These are phyloP conservation scores for Venturia canescens DNA, from an alignment of 1,140 invertebrate species.

Conservation along the genomic window DNA sequence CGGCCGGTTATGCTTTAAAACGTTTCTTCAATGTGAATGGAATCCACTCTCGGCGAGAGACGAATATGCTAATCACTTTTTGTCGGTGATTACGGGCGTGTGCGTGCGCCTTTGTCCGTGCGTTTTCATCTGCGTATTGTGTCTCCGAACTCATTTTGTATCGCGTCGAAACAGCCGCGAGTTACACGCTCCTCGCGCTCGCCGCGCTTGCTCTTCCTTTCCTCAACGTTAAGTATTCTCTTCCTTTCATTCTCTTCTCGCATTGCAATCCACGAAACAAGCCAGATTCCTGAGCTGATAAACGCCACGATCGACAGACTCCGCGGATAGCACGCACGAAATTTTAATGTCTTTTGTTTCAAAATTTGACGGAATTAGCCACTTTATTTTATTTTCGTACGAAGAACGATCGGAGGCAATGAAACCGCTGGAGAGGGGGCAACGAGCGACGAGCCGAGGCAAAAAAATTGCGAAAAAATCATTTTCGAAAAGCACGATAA, in stretches of 20 bases:
- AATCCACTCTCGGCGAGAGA: background rate
- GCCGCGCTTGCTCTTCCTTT: background rate
- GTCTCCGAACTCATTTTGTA: background rate
- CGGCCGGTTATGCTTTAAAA: background rate
- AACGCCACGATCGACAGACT: background rate
- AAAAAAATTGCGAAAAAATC: too few species aligned
- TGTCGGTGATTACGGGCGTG: background rate
- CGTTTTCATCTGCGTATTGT: background rate
- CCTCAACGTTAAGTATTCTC: background rate
- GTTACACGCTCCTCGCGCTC: background rate
- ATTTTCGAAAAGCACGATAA: too few species aligned
- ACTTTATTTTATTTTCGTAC: background rate
- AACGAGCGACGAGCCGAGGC: too few species aligned
- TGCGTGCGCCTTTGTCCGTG: background rate
- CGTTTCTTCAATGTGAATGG: background rate
- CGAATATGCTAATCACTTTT: slow-evolving; percentile 9
- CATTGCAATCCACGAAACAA: background rate
- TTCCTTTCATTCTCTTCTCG: slow-evolving; percentile 3
- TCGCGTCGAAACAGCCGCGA: background rate
- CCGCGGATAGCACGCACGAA: background rate
- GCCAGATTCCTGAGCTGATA: background rate
- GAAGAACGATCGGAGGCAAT: background rate
- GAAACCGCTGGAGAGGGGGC: too few species aligned
- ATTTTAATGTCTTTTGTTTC: background rate
- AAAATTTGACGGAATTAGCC: background rate